Conservation (phyloP, 2,888 invertebrate species). For the Drosophila anceps region DNA sequence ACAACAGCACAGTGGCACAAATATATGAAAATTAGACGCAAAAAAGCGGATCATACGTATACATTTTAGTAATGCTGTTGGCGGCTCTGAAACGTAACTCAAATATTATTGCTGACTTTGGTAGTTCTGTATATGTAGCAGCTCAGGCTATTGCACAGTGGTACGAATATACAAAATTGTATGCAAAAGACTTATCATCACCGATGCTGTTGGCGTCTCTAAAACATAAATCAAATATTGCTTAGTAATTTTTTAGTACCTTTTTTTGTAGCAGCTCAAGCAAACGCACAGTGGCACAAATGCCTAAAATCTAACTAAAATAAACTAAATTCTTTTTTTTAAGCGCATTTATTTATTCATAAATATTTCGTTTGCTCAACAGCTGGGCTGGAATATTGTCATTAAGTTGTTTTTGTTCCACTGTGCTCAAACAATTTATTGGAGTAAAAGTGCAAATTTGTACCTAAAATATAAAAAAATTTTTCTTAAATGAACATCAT, state of each 20-base stretch:
- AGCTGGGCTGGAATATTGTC: neutral
- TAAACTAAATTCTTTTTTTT: too few species aligned
- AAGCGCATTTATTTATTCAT: too few species aligned
- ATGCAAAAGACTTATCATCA: neutral
- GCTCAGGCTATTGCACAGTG: neutral
- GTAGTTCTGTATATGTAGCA: too few species aligned
- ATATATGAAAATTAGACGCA: slow-evolving; percentile 8
- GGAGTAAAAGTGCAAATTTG: too few species aligned
- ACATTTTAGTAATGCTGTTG: neutral
- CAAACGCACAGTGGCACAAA: neutral
- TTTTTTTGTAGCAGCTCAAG: neutral
- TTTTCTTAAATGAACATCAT: too few species aligned
- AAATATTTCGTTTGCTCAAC: too few species aligned
- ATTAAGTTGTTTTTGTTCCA: neutral
- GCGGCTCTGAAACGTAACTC: neutral
- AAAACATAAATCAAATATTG: too few species aligned
- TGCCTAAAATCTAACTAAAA: neutral
- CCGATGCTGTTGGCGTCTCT: neutral
- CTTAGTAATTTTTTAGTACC: neutral
- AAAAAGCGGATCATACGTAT: neutral
- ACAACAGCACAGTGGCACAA: slow-evolving; percentile 42
- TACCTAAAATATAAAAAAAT: too few species aligned
- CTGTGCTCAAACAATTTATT: too few species aligned
- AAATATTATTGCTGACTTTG: neutral
- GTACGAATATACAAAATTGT: too few species aligned